Evolutionary conservation across 1,140 invertebrate species (phyloP).

Genomic region (Drosophila sp.): DNA sequence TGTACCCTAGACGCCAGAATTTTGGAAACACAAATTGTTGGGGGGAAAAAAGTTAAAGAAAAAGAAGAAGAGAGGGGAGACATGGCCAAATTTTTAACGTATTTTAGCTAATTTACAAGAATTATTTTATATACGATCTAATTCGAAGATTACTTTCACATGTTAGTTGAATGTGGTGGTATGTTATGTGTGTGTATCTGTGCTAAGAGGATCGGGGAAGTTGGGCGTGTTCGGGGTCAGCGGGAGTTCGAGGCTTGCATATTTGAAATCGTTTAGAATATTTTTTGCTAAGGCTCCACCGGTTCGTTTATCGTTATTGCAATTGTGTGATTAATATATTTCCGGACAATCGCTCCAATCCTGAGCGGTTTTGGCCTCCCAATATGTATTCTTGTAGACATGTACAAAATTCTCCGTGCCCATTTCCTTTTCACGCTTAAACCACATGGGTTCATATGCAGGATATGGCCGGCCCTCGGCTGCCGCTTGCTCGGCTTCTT

Average conservation of each 20-base stretch:
- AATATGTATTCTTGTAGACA: slow-evolving; percentile 95
- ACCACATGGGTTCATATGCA: slow-evolving; percentile 95
- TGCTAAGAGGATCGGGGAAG: too few relatives aligned
- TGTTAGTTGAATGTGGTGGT: slow-evolving; percentile 42
- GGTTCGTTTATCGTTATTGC: slow-evolving; percentile 17
- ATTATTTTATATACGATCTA: slow-evolving; percentile 43
- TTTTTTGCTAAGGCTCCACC: slow-evolving; percentile 53
- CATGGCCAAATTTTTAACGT: slow-evolving; percentile 28
- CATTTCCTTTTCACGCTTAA: slow-evolving; percentile 91
- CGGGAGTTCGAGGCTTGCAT: slow-evolving; percentile 44
- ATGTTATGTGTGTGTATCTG: slow-evolving; percentile 10
- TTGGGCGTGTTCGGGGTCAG: slow-evolving; percentile 20
- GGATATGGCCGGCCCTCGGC: slow-evolving; percentile 88
- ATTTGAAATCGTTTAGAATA: slow-evolving; percentile 59
- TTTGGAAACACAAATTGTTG: slow-evolving; percentile 16
- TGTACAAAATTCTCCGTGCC: slow-evolving; percentile 92
- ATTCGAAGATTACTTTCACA: slow-evolving; percentile 39
- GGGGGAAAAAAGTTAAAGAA: slow-evolving; percentile 1
- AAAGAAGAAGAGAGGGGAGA: slow-evolving; percentile 19
- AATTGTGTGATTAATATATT: slow-evolving; percentile 88
- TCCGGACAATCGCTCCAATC: slow-evolving; percentile 97
- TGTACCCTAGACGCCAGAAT: slow-evolving; percentile 9
- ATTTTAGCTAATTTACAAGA: slow-evolving; percentile 28
- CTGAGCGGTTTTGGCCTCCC: slow-evolving; percentile 93
- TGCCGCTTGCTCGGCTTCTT: slow-evolving; percentile 91